Conservation (phyloP, 2,888 invertebrate species). For the Agriotes lineatus region DNA sequence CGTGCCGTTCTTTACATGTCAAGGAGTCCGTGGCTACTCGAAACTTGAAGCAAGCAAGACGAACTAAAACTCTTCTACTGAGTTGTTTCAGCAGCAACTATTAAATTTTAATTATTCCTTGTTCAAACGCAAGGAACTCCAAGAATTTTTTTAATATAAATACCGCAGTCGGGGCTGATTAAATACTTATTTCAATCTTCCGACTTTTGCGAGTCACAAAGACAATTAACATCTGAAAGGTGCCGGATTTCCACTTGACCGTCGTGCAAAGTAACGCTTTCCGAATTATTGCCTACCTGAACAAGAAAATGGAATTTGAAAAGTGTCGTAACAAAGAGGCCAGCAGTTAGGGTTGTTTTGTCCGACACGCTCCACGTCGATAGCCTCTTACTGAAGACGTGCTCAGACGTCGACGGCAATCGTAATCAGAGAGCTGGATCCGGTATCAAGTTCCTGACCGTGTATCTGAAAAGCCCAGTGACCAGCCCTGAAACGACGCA, state of each 20-base stretch:
- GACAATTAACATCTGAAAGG: too few relatives aligned
- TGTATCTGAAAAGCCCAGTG: slow-evolving; percentile 9
- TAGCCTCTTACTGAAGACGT: slow-evolving; percentile 36
- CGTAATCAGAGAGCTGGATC: slow-evolving; percentile 25
- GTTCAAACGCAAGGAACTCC: too few relatives aligned
- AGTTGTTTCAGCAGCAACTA: too few relatives aligned
- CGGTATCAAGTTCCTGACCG: slow-evolving; percentile 26
- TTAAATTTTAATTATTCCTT: too few relatives aligned
- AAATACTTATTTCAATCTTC: too few relatives aligned
- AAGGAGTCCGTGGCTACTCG: too few relatives aligned
- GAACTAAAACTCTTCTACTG: too few relatives aligned
- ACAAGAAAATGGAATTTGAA: slow-evolving; percentile 31
- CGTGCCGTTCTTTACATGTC: too few relatives aligned
- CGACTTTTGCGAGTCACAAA: too few relatives aligned
- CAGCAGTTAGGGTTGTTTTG: slow-evolving; percentile 35
- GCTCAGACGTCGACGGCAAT: slow-evolving; percentile 33
- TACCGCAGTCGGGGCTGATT: too few relatives aligned
- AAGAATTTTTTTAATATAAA: too few relatives aligned
- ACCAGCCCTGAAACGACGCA: slow-evolving; percentile 4
- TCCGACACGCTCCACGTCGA: slow-evolving; percentile 37
- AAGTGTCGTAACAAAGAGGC: slow-evolving; percentile 26
- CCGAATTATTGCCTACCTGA: slow-evolving; percentile 30
- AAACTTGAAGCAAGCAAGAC: too few relatives aligned
- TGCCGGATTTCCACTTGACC: background rate
- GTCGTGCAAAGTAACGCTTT: background rate